These are phyloP conservation scores for Aphidius ervi DNA, from an alignment of 1,140 invertebrate species.

Conservation along the genomic window DNA sequence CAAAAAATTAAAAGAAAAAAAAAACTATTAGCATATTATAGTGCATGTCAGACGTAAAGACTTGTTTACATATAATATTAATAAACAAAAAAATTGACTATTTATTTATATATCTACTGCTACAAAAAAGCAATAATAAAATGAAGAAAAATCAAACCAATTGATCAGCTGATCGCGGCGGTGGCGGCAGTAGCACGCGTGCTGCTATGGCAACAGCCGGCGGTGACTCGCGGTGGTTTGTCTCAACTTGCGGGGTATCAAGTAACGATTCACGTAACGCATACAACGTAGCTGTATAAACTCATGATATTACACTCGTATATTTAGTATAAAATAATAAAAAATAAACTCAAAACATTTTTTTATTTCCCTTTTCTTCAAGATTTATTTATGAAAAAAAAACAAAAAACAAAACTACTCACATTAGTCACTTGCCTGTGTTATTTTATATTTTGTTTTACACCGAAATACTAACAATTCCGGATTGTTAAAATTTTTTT, in stretches of 20 bases:
- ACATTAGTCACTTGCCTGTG: too few relatives aligned
- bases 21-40: too few relatives aligned
- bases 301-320: neutral
- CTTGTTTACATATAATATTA: too few relatives aligned
- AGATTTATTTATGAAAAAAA: neutral
- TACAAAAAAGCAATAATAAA: neutral
- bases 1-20: neutral
- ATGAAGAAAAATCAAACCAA: neutral
- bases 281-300: too few relatives aligned
- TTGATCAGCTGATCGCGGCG: constrained; percentile 49
- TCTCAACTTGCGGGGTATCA: neutral
- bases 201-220: constrained; percentile 33
- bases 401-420: neutral
- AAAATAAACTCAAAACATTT: too few relatives aligned
- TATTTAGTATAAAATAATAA: too few relatives aligned
- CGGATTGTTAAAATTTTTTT: neutral
- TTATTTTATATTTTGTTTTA: neutral
- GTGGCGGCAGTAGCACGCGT: constrained; percentile 37
- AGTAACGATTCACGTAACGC: too few relatives aligned
- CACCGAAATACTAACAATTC: neutral
- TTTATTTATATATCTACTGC: neutral
- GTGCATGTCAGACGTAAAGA: too few relatives aligned
- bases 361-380: too few relatives aligned
- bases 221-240: constrained; percentile 6
- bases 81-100: neutral